A percentile compares a stretch with the other conserved stretches of the same genome.
Evolutionary conservation across 2,113 vertebrate genomes (phyloP).

Genomic region (Tauraco erythrolophus): DNA sequence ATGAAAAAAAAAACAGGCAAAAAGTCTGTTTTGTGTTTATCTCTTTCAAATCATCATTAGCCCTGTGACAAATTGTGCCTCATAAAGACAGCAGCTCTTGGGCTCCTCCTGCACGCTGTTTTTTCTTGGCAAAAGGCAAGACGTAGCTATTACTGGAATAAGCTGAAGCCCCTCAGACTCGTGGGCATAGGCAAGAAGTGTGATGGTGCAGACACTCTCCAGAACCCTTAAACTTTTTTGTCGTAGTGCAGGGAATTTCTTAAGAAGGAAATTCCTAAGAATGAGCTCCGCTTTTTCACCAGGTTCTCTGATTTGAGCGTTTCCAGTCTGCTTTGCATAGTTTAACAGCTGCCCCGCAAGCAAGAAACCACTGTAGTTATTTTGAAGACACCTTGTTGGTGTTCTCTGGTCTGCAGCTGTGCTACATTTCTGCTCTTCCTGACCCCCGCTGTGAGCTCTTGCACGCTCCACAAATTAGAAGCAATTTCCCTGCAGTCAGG

Average conservation of each 20-base stretch:
- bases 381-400: background rate
- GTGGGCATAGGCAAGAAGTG: background rate
- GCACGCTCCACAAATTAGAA: slow-evolving; percentile 20
- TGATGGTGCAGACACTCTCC: background rate
- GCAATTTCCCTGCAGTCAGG: background rate
- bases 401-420: background rate
- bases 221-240: background rate
- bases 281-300: background rate
- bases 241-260: background rate
- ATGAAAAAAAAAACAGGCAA: background rate
- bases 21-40: background rate
- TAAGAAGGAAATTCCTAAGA: background rate
- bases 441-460: background rate
- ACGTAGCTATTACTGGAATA: background rate
- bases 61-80: background rate
- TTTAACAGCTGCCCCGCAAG: background rate
- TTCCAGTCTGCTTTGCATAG: background rate
- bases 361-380: background rate
- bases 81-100: background rate
- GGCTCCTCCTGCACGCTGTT: background rate
- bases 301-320: background rate
- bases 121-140: background rate
- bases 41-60: background rate
- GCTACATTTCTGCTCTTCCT: background rate
- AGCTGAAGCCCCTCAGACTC: background rate